Base-by-base conservation (phyloP, 2,888 invertebrate genomes). In the Macrosoma leucophasiata region DNA sequence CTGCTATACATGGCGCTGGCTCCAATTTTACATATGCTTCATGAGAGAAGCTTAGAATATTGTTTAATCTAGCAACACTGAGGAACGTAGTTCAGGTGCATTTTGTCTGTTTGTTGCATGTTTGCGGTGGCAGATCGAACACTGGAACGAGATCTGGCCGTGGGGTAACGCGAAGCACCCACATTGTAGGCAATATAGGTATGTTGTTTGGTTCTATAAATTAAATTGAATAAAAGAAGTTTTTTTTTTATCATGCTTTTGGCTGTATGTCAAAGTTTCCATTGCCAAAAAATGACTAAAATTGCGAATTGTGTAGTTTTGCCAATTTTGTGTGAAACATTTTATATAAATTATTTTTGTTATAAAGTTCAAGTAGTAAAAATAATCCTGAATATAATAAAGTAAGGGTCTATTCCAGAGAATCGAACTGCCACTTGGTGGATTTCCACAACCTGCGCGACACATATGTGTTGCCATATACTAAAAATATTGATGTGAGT, bases 141-240 rank as follows among this genome's bases (percentile, higher is more conserved):
- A 76, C 50, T 89, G 88, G 90, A 89, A 90, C 65, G 59, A 74
- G 41, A 73, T 79, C 25, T 88, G 88, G 88, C 88, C 88, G 0
- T 88, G 88, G 88, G 81, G 86, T 40, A 82, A 88, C 57, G 64
- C 67, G 43, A 76, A 84, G 55, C 50, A 32, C 26, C 14, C 58
- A 2, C 54, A 53, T 43, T 61, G 58, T 72, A 73, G 81, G 35
- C 69, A 78, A 36, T 86, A 88, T 85, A 87, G 89, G 90, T 90
- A 88, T 48, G 81, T 64, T 5, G 17, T 5, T 5, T 17, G 17
- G 17, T 17, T 17, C 4, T 17, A 17, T 17, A 17, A 17, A 17
- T 17, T 17, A 17, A 4, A 4, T 5, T 5, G 7, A 17, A 17
- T 4, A 5, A 17, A 17, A 17, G 17, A 17, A 17, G 4, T 17